These are phyloP conservation scores for Leptoclinus maculatus DNA, from an alignment of 2,797 vertebrate genomes.

Conservation along the genomic window DNA sequence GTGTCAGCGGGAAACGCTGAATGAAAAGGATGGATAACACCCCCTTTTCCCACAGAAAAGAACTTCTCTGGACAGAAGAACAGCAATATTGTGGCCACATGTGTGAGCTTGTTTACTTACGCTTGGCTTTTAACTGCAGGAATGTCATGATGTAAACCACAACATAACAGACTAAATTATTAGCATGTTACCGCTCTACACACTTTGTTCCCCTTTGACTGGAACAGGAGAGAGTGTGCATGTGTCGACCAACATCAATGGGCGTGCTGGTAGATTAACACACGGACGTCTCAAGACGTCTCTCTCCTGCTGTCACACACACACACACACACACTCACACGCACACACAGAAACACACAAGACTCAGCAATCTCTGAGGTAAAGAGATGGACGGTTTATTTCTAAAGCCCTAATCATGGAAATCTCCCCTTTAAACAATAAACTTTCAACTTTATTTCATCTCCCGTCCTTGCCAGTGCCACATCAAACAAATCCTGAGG, in stretches of 20 bases:
- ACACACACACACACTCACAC: neutral
- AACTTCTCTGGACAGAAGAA: slow-evolving; percentile 63
- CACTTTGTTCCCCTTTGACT: slow-evolving; percentile 51
- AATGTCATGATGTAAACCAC: slow-evolving; percentile 80
- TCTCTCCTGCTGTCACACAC: slow-evolving; percentile 34
- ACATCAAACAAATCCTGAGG: slow-evolving; percentile 78
- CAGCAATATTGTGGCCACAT: slow-evolving; percentile 81
- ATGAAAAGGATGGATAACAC: slow-evolving; percentile 54
- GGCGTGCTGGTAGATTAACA: slow-evolving; percentile 34
- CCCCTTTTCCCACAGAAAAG: slow-evolving; percentile 56
- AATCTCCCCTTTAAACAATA: slow-evolving; percentile 77
- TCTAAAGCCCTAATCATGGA: slow-evolving; percentile 75
- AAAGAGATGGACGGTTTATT: slow-evolving; percentile 71
- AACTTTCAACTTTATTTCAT: slow-evolving; percentile 74
- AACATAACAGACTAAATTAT: slow-evolving; percentile 78
- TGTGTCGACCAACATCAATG: slow-evolving; percentile 48
- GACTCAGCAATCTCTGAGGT: slow-evolving; percentile 55
- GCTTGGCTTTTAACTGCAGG: slow-evolving; percentile 78
- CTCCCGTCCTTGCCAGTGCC: slow-evolving; percentile 62
- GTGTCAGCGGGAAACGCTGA: slow-evolving; percentile 42
- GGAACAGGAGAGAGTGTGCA: slow-evolving; percentile 58
- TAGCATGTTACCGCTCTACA: slow-evolving; percentile 72
- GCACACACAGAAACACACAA: slow-evolving; percentile 21
- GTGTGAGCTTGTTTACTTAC: slow-evolving; percentile 82
- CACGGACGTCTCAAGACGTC: slow-evolving; percentile 7